Base-by-base conservation (phyloP, 92 coral and sea anemone species). In the Siderastrea siderea region DNA sequence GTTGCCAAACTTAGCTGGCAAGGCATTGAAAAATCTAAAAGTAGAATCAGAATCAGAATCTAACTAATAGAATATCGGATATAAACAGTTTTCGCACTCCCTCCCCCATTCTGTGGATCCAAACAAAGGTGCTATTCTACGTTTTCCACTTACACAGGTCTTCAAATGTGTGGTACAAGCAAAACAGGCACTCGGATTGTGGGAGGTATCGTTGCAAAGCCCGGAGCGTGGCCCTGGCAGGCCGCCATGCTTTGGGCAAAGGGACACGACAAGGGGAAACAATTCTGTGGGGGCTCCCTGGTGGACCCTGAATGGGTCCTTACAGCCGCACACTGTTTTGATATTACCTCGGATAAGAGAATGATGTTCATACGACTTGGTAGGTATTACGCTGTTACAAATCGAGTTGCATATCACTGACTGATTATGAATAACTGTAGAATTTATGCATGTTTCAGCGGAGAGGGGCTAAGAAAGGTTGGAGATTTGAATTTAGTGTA, bases 181-280 rank as follows among this genome's bases (percentile, higher is more conserved):
- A 93, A 90, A 64, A 93, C 94, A 15, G 92, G 94, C 7, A 94
- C 96, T 3, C 88, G 96, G 48, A 94, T 94, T 57, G 96, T 94
- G 2, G 96, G 96, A 73, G 96, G 96, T 54, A 87, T 91, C 70
- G 93, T 86, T 47, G 96, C 96, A 6, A 94, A 94, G 80, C 95
- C 96, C 46, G 95, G 95, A 43, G 94, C 96, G 46, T 94, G 93
- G 94, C 96, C 96, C 1, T 94, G 96, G 96, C 96, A 94, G 71
- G 95, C 94, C 6, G 92, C 94, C 47, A 78, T 94, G 57, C 14
- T 94, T 75, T 94, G 96, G 96, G 94, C 92, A 58, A 89, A 73
- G 91, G 96, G 95, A 5, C 75, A 75, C 50, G 97, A 94, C 79
- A 94, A 94, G 62, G 95, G 93, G 17, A 86, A 71, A 54, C 94